A percentile compares a stretch with the other conserved stretches of the same genome.
Evolutionary conservation across 1,140 invertebrate species (phyloP).

Genomic region (Theocolax elegans): DNA sequence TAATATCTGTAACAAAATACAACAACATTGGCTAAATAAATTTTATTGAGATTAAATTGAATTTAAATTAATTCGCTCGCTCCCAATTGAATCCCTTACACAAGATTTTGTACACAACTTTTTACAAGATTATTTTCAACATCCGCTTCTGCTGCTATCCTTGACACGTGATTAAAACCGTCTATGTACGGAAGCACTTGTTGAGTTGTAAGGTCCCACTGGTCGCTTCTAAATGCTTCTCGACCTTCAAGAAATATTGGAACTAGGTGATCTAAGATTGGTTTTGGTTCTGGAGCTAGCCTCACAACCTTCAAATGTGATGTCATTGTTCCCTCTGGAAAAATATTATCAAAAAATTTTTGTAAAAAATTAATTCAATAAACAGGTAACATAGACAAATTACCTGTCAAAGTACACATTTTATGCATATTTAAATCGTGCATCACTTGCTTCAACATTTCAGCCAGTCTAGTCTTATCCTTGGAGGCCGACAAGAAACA

Average conservation of each 20-base stretch:
- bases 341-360: no score
- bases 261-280: conserved; percentile 90
- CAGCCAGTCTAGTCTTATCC: conserved; percentile 74
- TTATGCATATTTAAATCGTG: conserved; percentile 83
- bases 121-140: conserved; percentile 95
- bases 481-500: conserved; percentile 79
- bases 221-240: conserved; percentile 71
- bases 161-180: conserved; percentile 90
- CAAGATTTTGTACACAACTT: conserved; percentile 92
- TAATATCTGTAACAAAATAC: conserved; percentile 71
- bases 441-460: conserved; percentile 81
- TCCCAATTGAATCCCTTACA: conserved; percentile 73
- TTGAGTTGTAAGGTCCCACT: conserved; percentile 94
- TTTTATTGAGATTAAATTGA: conserved; percentile 19
- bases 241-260: conserved; percentile 80
- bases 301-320: conserved; percentile 84
- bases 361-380: no score
- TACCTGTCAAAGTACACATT: conserved; percentile 81
- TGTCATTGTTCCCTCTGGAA: conserved; percentile 79
- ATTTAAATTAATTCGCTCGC: neutral
- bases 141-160: conserved; percentile 85
- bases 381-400: neutral
- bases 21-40: conserved; percentile 7
- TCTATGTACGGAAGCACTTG: conserved; percentile 90
- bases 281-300: conserved; percentile 81